phyloP scores from a whole-genome alignment of 53 echinoderm and acorn worm genomes.

The Mesocentrotus franciscanus region DNA sequence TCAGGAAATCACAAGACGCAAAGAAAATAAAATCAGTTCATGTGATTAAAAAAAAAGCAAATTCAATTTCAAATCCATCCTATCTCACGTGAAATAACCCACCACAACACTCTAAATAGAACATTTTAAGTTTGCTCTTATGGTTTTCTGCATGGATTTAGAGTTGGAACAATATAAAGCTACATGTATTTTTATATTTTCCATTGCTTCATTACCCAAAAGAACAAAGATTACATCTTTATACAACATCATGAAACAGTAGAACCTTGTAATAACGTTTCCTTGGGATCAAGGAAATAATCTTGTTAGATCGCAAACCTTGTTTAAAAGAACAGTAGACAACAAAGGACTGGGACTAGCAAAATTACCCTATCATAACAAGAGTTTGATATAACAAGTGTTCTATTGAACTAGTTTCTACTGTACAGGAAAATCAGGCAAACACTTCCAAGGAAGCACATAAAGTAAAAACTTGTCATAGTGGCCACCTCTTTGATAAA shows the following conservation, averaged over 20 bases:
- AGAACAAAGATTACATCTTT: neutral
- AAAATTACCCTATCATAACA: no score
- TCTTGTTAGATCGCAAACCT: no score
- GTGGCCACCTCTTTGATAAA: no score
- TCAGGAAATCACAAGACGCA: neutral
- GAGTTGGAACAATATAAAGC: neutral
- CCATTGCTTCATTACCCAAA: slow-evolving; percentile 1
- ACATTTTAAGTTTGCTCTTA: neutral
- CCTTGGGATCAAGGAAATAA: no score
- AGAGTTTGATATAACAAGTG: no score
- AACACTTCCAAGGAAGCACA: neutral
- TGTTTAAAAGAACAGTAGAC: no score
- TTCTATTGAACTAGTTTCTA: no score
- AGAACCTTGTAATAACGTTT: no score
- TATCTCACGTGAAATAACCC: neutral
- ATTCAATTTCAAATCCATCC: neutral
- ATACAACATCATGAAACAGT: neutral
- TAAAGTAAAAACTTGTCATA: no score
- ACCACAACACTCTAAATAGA: neutral
- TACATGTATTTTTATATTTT: neutral
- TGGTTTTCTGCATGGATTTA: neutral
- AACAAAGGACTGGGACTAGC: no score
- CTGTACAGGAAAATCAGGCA: neutral
- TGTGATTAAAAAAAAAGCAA: neutral
- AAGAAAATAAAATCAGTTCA: neutral